Evolutionary conservation across 2,113 vertebrate species (phyloP), one percentile per base, ranked within the genome.

Genomic region (Arvicanthis niloticus): DNA sequence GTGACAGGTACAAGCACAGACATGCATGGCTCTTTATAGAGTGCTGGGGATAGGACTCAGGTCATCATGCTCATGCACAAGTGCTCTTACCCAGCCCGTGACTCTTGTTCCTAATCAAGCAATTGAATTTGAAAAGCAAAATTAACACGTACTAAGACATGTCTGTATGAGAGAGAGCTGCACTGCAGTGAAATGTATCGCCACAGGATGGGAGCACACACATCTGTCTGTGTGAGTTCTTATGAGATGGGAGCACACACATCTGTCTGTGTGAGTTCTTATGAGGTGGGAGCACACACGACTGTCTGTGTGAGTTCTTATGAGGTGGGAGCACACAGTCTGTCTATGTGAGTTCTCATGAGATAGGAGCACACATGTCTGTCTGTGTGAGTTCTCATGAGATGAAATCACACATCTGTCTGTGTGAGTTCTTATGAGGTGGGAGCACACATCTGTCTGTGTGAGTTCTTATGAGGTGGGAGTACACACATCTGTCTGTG

Each of bases 61-160:
- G 76, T n/a, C 42, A 45, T 31, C 6, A 78, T 80, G 31, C 15
- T 53, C 53, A 51, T 34, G 29, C 48, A 51, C 76, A 51, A 51
- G 29, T 78, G 76, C 76, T 78, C 45, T 51, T 31, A 34, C 24
- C 15, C 2, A 17, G 45, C 76, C 48, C 31, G 53, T 31, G 62
- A 75, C 19, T 88, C 68, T 56, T 67, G 72, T 53, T 90, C 89
- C n/a, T 70, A 93, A 77, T 2, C 72, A 67, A 58, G 70, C 75
- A 96, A 68, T 26, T 86, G 48, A 91, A 29, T 31, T 81, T 81
- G 40, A 95, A 93, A 91, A 93, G 48, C 16, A 85, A 85, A 86
- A 37, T 37, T 60, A 96, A 72, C 48, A 88, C 72, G 73, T 82
- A 91, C 29, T 78, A 80, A 40, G 7, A 19, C 29, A 40, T 72